Evolutionary conservation across 2,113 vertebrate species (phyloP), one percentile per base, ranked within the genome.

Genomic region (Zootoca vivipara): DNA sequence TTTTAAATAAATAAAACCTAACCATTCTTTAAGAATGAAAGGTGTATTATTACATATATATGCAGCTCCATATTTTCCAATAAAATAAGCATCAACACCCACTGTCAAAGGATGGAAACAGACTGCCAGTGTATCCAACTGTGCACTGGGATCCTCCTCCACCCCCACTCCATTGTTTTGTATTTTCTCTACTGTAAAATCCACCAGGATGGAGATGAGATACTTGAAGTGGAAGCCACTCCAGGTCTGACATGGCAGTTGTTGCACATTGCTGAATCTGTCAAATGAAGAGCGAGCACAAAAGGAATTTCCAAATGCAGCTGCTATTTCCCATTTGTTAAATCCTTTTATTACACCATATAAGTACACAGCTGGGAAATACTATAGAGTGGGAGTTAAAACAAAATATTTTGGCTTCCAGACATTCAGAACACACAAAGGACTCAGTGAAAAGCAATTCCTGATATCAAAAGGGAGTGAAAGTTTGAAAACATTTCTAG

Each of bases 321-420:
- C 95, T 97, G 96, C 94, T 96, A 95, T 95, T 97, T 96, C 95
- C 95, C 95, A 97, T 96, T 97, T 96, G 95, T 96, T 97, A 96
- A 95, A 96, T 95, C 93, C 91, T 95, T 97, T 97, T 96, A 96
- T 97, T 96, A 96, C 90, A 96, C 94, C 89, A 93, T 97, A 93
- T 95, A 97, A 97, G 94, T 96, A 97, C 96, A 96, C 95, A 97
- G 96, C 96, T 97, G 96, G 96, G 95, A 97, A 96, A 96, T 94
- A 96, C 95, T 96, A 94, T 93, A 94, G 94, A 97, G 95, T 95
- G 93, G 95, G 95, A 96, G 95, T 96, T 97, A 96, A 97, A 96
- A 96, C 95, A 95, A 97, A 97, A 97, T 97, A 96, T 97, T 97
- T 97, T 97, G 96, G 94, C 96, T 97, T 96, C 91, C 92, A 96